Percentiles rank a stretch among this genome's conserved stretches.
Evolutionary conservation across 2,888 invertebrate species (phyloP).

Genomic region (Hipparchia semele): DNA sequence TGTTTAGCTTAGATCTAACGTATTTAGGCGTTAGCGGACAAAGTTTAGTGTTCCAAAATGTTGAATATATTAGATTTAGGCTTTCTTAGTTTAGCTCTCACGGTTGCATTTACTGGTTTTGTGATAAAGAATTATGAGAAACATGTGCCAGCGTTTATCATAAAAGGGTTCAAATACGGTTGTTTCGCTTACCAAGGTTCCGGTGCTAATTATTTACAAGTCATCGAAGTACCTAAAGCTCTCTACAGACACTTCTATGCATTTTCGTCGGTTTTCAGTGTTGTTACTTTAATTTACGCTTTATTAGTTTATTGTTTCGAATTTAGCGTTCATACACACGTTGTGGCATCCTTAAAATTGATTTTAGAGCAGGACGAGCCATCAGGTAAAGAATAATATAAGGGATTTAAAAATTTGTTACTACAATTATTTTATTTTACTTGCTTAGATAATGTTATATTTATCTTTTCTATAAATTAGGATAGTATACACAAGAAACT

Average conservation of each 20-base stretch:
- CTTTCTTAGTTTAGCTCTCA: conserved; percentile 69
- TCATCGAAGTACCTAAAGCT: conserved; percentile 88
- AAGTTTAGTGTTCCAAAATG: conserved; percentile 46
- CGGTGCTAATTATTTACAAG: conserved; percentile 67
- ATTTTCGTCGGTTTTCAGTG: conserved; percentile 85
- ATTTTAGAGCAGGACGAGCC: conserved; percentile 67
- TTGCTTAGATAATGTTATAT: no score
- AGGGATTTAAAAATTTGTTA: background rate
- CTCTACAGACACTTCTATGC: conserved; percentile 93
- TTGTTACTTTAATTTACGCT: conserved; percentile 73
- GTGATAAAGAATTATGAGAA: conserved; percentile 86
- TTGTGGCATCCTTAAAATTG: conserved; percentile 75
- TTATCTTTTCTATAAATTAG: no score
- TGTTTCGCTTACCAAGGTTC: conserved; percentile 85
- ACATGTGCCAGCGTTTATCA: conserved; percentile 85
- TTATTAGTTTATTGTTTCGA: conserved; percentile 76
- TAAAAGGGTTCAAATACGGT: conserved; percentile 88
- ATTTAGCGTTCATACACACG: conserved; percentile 71
- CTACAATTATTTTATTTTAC: background rate
- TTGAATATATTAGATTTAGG: conserved; percentile 73
- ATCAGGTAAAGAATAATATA: conserved; percentile 69
- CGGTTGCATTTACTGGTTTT: conserved; percentile 81
- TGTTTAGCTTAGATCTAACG: conserved; percentile 4
- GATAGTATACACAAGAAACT: no score
- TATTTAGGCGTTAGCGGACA: background rate